Evolutionary conservation across 2,888 invertebrate genomes (phyloP).

Genomic region (Glaucopsyche alexis): DNA sequence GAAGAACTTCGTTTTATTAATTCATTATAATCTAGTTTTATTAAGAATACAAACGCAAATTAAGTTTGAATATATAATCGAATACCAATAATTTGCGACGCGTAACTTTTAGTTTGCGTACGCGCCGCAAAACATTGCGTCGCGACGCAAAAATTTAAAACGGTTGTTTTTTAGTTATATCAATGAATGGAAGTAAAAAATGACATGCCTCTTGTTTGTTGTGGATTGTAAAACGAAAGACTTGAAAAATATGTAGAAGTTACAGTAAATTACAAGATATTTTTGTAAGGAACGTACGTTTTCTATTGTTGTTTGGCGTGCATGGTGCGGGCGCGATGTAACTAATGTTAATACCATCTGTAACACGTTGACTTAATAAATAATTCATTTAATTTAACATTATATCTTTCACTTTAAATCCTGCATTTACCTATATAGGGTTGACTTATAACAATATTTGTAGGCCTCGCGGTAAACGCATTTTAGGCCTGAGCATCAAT

Average conservation of each 20-base stretch:
- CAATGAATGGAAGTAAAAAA: background rate
- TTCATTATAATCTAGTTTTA: background rate
- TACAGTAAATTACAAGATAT: conserved; percentile 56
- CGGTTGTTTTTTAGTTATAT: background rate
- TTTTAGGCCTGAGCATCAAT: too few species aligned
- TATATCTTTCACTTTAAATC: conserved; percentile 20
- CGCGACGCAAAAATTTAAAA: background rate
- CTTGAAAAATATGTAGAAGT: conserved; percentile 30
- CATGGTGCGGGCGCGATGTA: conserved; percentile 48
- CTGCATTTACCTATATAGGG: background rate
- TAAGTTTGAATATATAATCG: background rate
- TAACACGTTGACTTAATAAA: conserved; percentile 69
- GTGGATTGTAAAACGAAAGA: conserved; percentile 23
- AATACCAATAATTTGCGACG: background rate
- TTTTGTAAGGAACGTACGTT: conserved; percentile 62
- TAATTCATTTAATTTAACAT: conserved; percentile 49
- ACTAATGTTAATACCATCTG: conserved; percentile 51
- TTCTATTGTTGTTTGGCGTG: conserved; percentile 51
- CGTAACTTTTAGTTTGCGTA: background rate
- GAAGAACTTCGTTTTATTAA: too few species aligned
- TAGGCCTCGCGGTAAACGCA: too few species aligned
- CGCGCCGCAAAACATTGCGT: background rate
- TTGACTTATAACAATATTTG: background rate
- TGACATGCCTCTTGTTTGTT: background rate
- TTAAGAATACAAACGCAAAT: background rate